Conservation (phyloP, 2,888 invertebrate genomes). For the Spodoptera exigua region DNA sequence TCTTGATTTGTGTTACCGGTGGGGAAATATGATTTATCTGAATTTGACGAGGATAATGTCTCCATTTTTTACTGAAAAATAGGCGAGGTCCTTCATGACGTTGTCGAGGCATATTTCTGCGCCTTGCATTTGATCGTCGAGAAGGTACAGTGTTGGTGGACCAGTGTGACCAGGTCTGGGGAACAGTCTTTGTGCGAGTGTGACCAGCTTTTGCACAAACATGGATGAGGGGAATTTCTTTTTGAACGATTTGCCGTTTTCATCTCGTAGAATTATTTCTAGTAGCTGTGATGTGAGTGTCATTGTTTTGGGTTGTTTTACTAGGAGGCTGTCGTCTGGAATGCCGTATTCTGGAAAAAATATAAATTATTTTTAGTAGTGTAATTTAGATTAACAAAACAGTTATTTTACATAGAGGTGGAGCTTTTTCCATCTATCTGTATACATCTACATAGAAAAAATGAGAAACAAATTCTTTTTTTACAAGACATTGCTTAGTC, state of each 20-base stretch:
- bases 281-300: constrained; percentile 92
- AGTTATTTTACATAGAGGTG: no score
- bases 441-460: no score
- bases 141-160: constrained; percentile 82
- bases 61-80: constrained; percentile 95
- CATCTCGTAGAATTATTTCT: constrained; percentile 86
- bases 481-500: no score
- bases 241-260: constrained; percentile 89
- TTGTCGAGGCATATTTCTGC: constrained; percentile 94
- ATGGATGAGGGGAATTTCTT: constrained; percentile 94
- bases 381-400: no score
- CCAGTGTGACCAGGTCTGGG: constrained; percentile 78
- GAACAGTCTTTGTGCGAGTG: constrained; percentile 94
- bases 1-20: constrained; percentile 63
- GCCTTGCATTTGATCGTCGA: constrained; percentile 89
- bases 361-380: no score
- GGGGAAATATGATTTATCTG: constrained; percentile 72
- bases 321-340: constrained; percentile 93
- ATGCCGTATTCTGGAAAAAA: constrained; percentile 92
- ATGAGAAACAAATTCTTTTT: background rate
- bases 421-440: no score
- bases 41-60: constrained; percentile 93
- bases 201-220: constrained; percentile 94
- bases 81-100: constrained; percentile 94
- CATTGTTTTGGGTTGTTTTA: constrained; percentile 82